phyloP scores from a whole-genome alignment of 2,888 invertebrate species.

The Scelioninae gen. 2 region DNA sequence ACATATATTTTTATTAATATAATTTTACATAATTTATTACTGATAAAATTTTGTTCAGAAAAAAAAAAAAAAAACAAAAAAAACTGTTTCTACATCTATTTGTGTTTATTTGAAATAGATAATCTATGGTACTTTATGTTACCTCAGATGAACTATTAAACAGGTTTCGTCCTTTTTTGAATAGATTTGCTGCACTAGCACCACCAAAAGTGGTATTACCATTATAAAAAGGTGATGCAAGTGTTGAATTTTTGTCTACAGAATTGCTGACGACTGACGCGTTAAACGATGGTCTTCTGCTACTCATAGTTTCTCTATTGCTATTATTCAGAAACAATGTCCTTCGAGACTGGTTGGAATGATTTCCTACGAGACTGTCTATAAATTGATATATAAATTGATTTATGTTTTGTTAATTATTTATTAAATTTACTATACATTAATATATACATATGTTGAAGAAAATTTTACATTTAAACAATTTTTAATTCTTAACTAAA shows the following conservation, averaged over 20 bases:
- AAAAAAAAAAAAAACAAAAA: no score
- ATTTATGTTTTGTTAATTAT: background rate
- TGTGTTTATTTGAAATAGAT: no score
- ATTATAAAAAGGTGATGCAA: constrained; percentile 84
- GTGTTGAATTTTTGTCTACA: constrained; percentile 73
- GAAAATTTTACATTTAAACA: no score
- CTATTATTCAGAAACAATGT: constrained; percentile 74
- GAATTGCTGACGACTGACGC: constrained; percentile 76
- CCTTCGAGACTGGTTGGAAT: constrained; percentile 70
- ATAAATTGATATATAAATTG: constrained; percentile 13
- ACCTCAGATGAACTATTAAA: constrained; percentile 67
- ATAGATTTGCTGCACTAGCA: constrained; percentile 75
- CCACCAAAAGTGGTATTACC: constrained; percentile 87
- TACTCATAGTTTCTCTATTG: constrained; percentile 76
- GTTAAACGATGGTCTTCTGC: constrained; percentile 77
- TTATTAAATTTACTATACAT: background rate
- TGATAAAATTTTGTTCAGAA: no score
- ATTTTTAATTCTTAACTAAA: background rate
- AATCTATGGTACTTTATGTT: no score
- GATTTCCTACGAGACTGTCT: constrained; percentile 66
- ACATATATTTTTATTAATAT: no score
- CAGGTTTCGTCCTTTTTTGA: constrained; percentile 65
- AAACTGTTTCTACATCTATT: no score
- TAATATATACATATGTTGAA: no score
- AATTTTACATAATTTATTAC: no score